Base-by-base conservation (phyloP, 2,797 vertebrate species). In the Momotus momota region DNA sequence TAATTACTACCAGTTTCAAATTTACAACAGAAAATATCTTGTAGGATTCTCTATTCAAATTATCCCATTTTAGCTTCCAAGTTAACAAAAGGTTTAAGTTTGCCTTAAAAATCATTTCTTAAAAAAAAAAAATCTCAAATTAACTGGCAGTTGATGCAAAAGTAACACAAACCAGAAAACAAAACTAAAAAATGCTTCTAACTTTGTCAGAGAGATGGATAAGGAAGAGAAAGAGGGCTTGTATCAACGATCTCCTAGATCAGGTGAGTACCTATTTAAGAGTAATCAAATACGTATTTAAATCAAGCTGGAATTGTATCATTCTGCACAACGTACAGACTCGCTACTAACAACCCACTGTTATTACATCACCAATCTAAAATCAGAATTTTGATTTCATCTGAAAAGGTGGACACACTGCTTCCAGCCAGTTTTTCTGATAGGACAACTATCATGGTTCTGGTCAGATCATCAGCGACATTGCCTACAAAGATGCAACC, bases 271-370 rank as follows among this genome's bases (percentile, higher is more conserved):
- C n/a, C 29, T 84, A 19, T 46, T 66, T 17, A 81, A 89, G 7
- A 23, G 31, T 66, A 26, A 60, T 55, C 26, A 74, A 54, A 20
- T 22, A 52, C 2, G 0, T 25, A 23, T 11, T 46, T 67, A 61
- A 81, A 55, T 25, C 41, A 17, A 11, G 25, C 25, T 78, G 46
- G 54, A 93, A 89, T 33, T 18, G 4, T 29, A 78, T 40, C 4
- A 23, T 69, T 89, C 41, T 72, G 27, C 14, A 45, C 0, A 0
- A 58, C 23, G 7, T 10, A 67, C 1, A 67, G 16, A n/a, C n/a
- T 27, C 2, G 7, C 25, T 62, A 40, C 38, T 46, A 85, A 62
- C 22, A 77, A 80, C 12, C 5, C 12, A 33, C 13, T 60, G 23
- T 7, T 72, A 26, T 45, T 51, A 4, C 26, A 48, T 43, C 8